Evolutionary conservation across 2,888 invertebrate genomes (phyloP), one percentile per base, ranked within the genome.

Genomic region (Myopa tessellatipennis): DNA sequence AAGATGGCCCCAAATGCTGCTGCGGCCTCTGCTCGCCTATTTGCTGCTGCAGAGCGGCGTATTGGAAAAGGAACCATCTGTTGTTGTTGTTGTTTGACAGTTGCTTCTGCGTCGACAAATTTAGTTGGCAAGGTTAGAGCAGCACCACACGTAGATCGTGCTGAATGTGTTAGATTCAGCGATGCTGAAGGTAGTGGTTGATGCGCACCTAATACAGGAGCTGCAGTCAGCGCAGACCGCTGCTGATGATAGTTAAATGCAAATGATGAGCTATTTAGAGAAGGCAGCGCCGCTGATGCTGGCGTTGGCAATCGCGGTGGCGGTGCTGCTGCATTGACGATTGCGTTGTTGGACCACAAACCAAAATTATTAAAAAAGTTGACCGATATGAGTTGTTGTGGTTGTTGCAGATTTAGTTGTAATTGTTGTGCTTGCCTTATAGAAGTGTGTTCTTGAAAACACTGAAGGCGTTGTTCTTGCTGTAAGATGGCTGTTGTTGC

Each of bases 271-370:
- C 38, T n/a, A 18, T 52, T 5, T 10, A 38, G 18, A 18, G 74
- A 40, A 12, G 52, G 38, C 65, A 74, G 4, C 4, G 50, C 10
- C 18, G 73, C 45, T 18, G 58, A 34, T 60, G 73, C 69, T 69
- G 58, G 3, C 36, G 81, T n/a, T 40, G 74, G 0, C 52, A 75
- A 4, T 80, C 74, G 36, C 74, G 60, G 1, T 77, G 77, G 7
- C 26, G 77, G 7, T 45, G 34, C 12, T 73, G 76, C 5, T 34
- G 76, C 16, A 55, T n/a, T 3, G 55, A 55, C 55, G 65, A 14
- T 65, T 38, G 70, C 14, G 40, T 67, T 76, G 78, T 38, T 77
- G 77, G 50, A 14, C 1, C 8, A 8, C 0, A 50, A 50, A 16
- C 55, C 10, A 55, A n/a, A 55, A 34, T 75, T 50, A n/a, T 16